phyloP scores from a whole-genome alignment of 2,888 invertebrate genomes.

The Ormyrus nitidulus region DNA sequence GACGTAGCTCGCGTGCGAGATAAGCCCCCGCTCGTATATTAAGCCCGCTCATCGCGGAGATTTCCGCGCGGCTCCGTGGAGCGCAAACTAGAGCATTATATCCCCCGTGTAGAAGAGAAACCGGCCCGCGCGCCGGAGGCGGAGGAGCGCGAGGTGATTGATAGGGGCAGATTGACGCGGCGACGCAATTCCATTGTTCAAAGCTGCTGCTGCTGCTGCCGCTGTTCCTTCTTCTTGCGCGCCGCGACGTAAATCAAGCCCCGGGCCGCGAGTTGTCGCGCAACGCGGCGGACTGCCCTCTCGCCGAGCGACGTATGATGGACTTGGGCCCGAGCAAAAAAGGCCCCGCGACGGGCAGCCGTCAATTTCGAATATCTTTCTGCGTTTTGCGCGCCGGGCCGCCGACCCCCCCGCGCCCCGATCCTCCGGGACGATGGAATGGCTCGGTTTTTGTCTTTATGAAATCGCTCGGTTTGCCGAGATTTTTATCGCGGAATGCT shows the following conservation, averaged over 20 bases:
- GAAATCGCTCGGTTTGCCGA: too few species aligned
- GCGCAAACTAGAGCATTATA: too few species aligned
- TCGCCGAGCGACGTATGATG: slow-evolving; percentile 17
- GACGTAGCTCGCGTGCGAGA: too few species aligned
- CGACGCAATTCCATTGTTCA: slow-evolving; percentile 74
- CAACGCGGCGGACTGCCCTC: neutral
- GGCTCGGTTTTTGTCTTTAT: too few species aligned
- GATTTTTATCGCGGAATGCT: too few species aligned
- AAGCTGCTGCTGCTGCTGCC: slow-evolving; percentile 20
- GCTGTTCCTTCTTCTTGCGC: slow-evolving; percentile 61
- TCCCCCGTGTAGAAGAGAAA: slow-evolving; percentile 16
- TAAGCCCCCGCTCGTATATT: too few species aligned
- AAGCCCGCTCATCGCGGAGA: too few species aligned
- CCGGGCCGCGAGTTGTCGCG: slow-evolving; percentile 50
- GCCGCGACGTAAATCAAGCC: slow-evolving; percentile 69
- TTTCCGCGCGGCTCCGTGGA: too few species aligned
- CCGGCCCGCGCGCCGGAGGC: slow-evolving; percentile 32
- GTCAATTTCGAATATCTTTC: neutral
- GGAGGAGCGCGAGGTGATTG: slow-evolving; percentile 67
- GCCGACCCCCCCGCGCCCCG: too few species aligned
- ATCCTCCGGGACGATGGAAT: too few species aligned
- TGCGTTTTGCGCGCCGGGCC: too few species aligned
- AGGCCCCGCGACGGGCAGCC: neutral
- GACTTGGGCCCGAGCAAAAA: slow-evolving; percentile 6
- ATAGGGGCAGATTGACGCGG: slow-evolving; percentile 73